Evolutionary conservation across 2,888 invertebrate genomes (phyloP).

Genomic region (Drosophila ustulata): DNA sequence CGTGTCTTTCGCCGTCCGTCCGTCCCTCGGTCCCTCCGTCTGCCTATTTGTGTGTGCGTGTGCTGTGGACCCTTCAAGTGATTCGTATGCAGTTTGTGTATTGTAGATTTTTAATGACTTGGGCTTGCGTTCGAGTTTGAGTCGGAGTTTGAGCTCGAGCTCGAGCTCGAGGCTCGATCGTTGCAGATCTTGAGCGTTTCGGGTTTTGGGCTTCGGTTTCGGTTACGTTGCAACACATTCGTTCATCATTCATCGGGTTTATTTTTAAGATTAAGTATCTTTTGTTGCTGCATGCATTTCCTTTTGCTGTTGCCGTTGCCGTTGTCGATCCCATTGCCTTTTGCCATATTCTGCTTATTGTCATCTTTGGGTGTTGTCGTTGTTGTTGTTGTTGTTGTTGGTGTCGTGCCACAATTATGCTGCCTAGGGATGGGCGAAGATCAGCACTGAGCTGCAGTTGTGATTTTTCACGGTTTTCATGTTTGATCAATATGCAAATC

Average conservation of each 20-base stretch:
- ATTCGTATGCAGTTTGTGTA: conserved; percentile 80
- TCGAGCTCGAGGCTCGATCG: conserved; percentile 31
- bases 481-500: conserved; percentile 31
- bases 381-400: conserved; percentile 14
- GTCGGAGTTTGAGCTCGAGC: conserved; percentile 18
- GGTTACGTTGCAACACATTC: conserved; percentile 69
- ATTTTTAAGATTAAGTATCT: conserved; percentile 79
- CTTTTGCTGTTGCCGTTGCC: conserved; percentile 51
- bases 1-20: neutral
- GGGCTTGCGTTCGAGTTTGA: conserved; percentile 71
- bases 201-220: conserved; percentile 62
- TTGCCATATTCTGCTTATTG: conserved; percentile 61
- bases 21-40: conserved; percentile 18
- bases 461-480: conserved; percentile 35
- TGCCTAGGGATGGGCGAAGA: conserved; percentile 49
- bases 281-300: conserved; percentile 68
- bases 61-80: conserved; percentile 66
- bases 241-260: conserved; percentile 77
- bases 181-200: conserved; percentile 48
- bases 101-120: conserved; percentile 79
- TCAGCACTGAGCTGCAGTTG: conserved; percentile 34
- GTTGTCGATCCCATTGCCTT: conserved; percentile 33
- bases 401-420: conserved; percentile 45
- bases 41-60: conserved; percentile 43
- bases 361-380: conserved; percentile 47